Percentiles rank a stretch among this genome's conserved stretches.
These are phyloP conservation scores for Macrosteles quadrilineatus DNA, from an alignment of 1,140 invertebrate species.

Conservation along the genomic window DNA sequence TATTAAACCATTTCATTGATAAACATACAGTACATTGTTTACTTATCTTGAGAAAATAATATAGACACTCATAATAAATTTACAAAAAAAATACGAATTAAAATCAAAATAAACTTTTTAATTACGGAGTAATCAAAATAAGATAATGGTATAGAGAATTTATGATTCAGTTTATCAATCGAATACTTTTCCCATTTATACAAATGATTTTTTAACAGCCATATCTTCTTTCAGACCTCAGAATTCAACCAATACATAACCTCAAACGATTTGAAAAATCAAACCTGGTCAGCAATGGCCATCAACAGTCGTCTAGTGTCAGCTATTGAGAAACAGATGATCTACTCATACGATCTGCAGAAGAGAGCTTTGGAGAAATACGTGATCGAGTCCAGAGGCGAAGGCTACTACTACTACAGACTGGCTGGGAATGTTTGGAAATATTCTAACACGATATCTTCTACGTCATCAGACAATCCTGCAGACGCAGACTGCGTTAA, in stretches of 20 bases:
- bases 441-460: background rate
- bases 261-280: too few species aligned
- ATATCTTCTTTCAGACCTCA: background rate
- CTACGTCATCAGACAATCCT: background rate
- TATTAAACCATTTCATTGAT: background rate
- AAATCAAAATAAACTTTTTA: too few species aligned
- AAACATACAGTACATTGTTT: background rate
- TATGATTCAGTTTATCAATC: background rate
- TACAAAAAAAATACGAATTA: too few species aligned
- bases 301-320: background rate
- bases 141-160: background rate
- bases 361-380: constrained; percentile 3
- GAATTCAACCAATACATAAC: background rate
- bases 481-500: background rate
- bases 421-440: background rate
- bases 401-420: background rate
- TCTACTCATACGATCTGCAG: background rate
- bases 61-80: too few species aligned
- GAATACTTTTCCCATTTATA: background rate
- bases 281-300: background rate
- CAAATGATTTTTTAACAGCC: background rate
- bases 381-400: background rate
- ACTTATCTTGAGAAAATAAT: background rate
- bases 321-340: background rate
- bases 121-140: too few species aligned